Percentiles rank a stretch among this genome's conserved stretches.
phyloP scores from a whole-genome alignment of 2,888 invertebrate genomes.

The Thelaira solivaga region DNA sequence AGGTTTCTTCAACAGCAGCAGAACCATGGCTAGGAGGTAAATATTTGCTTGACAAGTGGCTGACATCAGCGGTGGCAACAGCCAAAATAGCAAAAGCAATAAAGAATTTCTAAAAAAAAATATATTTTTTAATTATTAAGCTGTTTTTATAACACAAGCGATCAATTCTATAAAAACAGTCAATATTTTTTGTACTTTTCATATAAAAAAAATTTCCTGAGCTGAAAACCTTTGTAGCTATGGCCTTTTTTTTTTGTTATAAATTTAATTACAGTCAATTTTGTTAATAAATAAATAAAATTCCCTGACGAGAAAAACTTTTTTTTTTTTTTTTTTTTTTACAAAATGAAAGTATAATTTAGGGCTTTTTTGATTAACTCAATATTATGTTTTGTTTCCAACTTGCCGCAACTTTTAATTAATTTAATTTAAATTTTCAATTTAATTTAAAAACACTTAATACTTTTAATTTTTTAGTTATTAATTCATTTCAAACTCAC shows the following conservation, averaged over 20 bases:
- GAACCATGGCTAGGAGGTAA: conserved; percentile 68
- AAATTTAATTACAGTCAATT: too few species aligned
- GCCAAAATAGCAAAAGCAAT: conserved; percentile 70
- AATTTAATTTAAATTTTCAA: neutral
- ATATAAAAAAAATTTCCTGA: too few species aligned
- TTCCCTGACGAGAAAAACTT: too few species aligned
- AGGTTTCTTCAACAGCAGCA: conserved; percentile 63
- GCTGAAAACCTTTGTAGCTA: too few species aligned
- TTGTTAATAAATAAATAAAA: neutral
- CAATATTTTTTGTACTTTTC: too few species aligned
- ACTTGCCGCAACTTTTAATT: too few species aligned
- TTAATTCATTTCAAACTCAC: conserved; percentile 65
- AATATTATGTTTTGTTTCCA: neutral
- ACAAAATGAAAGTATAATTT: conserved; percentile 18
- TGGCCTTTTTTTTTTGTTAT: too few species aligned
- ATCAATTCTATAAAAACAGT: too few species aligned
- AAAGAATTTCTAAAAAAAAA: conserved; percentile 72
- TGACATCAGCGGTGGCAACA: conserved; percentile 74
- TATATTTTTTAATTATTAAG: too few species aligned
- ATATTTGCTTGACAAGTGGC: conserved; percentile 70
- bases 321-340: too few species aligned
- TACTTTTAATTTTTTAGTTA: neutral
- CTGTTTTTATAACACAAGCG: too few species aligned
- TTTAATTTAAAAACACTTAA: too few species aligned
- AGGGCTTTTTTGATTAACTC: conserved; percentile 9